phyloP scores from a whole-genome alignment of 2,113 vertebrate species.

The Heliornis fulica region DNA sequence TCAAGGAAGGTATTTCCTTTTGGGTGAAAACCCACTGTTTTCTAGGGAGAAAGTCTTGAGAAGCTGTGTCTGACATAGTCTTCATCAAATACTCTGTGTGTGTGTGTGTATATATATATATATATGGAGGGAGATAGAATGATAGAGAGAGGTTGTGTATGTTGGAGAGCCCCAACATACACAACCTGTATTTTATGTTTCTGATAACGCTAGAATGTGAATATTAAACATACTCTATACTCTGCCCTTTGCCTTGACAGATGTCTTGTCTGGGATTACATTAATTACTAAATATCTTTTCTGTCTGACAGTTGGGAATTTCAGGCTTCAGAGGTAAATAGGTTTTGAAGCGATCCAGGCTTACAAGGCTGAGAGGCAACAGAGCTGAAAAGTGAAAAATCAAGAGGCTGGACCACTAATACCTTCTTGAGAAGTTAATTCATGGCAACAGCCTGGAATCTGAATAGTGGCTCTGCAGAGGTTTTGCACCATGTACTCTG shows the following conservation, averaged over 20 bases:
- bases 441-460: background rate
- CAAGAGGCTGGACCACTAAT: constrained; percentile 5
- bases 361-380: constrained; percentile 49
- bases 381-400: constrained; percentile 56
- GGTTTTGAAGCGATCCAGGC: constrained; percentile 44
- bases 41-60: background rate
- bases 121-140: too few species aligned
- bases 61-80: background rate
- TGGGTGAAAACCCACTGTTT: background rate
- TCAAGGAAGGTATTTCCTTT: background rate
- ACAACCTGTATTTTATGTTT: background rate
- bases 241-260: constrained; percentile 2
- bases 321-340: constrained; percentile 50
- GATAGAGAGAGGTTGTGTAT: too few species aligned
- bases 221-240: background rate
- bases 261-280: constrained; percentile 44
- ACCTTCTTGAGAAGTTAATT: constrained; percentile 4
- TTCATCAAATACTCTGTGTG: background rate
- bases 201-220: background rate
- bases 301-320: constrained; percentile 35
- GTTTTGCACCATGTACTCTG: background rate
- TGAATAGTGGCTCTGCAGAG: background rate
- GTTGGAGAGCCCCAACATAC: background rate
- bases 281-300: constrained; percentile 62
- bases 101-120: too few species aligned